A percentile compares a stretch with the other conserved stretches of the same genome.
These are phyloP conservation scores for Drosophila mimica DNA, from an alignment of 2,888 invertebrate genomes.

Conservation along the genomic window DNA sequence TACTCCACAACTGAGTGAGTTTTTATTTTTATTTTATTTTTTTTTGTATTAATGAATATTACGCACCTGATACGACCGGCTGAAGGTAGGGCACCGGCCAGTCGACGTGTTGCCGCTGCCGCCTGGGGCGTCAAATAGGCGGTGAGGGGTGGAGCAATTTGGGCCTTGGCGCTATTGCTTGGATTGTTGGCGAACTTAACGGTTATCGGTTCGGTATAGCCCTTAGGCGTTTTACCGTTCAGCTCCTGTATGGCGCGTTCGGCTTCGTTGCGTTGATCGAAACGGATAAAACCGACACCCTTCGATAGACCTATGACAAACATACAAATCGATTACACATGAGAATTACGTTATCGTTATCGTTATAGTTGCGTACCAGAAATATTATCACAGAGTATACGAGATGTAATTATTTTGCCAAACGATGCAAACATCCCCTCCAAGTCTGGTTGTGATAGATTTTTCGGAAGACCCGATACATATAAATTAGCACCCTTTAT, in stretches of 20 bases:
- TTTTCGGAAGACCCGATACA: slow-evolving; percentile 98
- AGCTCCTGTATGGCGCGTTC: slow-evolving; percentile 95
- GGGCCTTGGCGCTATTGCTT: slow-evolving; percentile 93
- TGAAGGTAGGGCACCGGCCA: slow-evolving; percentile 91
- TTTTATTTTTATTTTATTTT: background rate
- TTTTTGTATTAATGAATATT: background rate
- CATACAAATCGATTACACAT: background rate
- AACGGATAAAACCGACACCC: slow-evolving; percentile 97
- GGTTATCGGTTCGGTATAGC: slow-evolving; percentile 94
- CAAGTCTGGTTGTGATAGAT: slow-evolving; percentile 97
- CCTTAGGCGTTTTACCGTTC: slow-evolving; percentile 95
- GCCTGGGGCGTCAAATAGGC: slow-evolving; percentile 94
- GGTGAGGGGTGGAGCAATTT: slow-evolving; percentile 90
- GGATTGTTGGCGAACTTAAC: slow-evolving; percentile 98
- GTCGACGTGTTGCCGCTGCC: slow-evolving; percentile 89
- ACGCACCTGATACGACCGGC: slow-evolving; percentile 92
- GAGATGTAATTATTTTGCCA: slow-evolving; percentile 98
- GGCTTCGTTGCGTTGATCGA: slow-evolving; percentile 96
- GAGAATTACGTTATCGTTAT: background rate
- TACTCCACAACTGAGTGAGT: background rate
- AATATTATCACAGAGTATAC: slow-evolving; percentile 97
- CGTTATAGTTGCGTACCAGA: slow-evolving; percentile 76
- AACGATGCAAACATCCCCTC: slow-evolving; percentile 97
- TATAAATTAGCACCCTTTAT: slow-evolving; percentile 99
- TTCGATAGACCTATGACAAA: slow-evolving; percentile 91